Evolutionary conservation across 2,797 vertebrate genomes (phyloP).

Genomic region (Sebastes kiyomatsui): DNA sequence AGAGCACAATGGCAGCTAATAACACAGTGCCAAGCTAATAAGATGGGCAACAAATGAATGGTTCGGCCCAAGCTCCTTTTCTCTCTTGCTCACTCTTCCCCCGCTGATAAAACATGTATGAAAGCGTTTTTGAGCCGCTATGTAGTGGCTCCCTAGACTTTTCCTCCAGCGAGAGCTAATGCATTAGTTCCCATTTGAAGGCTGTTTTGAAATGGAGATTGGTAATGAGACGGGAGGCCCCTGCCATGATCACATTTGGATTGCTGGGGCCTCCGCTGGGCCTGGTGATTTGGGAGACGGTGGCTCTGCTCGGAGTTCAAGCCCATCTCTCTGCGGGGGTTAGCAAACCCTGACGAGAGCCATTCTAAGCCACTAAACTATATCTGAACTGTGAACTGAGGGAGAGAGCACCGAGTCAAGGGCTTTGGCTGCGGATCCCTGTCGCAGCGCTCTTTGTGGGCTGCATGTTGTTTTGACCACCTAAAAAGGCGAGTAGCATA

Average conservation of each 20-base stretch:
- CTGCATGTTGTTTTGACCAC: constrained; percentile 70
- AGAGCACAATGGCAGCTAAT: constrained; percentile 80
- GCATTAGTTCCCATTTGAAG: constrained; percentile 83
- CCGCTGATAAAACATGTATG: constrained; percentile 80
- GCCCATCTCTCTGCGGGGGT: constrained; percentile 70
- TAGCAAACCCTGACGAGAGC: constrained; percentile 63
- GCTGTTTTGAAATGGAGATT: constrained; percentile 82
- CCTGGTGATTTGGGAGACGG: constrained; percentile 70
- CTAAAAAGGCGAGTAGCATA: constrained; percentile 78
- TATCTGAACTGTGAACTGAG: constrained; percentile 72
- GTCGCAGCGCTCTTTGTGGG: constrained; percentile 54
- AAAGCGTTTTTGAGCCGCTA: constrained; percentile 77
- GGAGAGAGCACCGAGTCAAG: constrained; percentile 60
- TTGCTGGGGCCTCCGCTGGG: constrained; percentile 73
- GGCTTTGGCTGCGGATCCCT: constrained; percentile 57
- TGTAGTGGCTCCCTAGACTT: constrained; percentile 72
- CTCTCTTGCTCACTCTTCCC: constrained; percentile 65
- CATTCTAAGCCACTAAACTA: constrained; percentile 69
- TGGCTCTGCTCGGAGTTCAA: constrained; percentile 65
- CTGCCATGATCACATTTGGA: constrained; percentile 77
- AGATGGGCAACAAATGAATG: constrained; percentile 79
- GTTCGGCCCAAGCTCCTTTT: constrained; percentile 74
- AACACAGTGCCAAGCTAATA: constrained; percentile 82
- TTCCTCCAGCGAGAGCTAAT: constrained; percentile 72
- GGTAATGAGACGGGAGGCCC: constrained; percentile 79